Conservation (phyloP, 2,797 vertebrate species). For the Oophaga sylvatica region DNA sequence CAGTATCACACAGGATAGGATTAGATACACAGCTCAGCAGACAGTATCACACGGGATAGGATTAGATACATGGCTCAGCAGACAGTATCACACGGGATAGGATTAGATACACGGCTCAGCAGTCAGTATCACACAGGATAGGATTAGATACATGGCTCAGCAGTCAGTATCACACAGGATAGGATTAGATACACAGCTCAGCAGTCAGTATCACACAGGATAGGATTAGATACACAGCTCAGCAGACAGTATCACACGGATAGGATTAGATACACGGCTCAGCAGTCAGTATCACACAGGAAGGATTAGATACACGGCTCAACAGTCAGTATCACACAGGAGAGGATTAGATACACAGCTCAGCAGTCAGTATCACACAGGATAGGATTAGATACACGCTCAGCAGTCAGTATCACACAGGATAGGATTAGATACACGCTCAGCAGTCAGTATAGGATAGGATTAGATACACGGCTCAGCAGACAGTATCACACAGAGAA, state of each 20-base stretch:
- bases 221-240: not conserved
- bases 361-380: no score
- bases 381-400: no score
- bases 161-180: not conserved
- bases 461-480: not conserved
- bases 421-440: not conserved
- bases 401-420: not conserved
- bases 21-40: not conserved
- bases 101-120: not conserved
- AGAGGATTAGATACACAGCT: not conserved
- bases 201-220: not conserved
- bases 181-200: not conserved
- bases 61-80: not conserved
- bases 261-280: no score
- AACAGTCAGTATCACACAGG: not conserved
- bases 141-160: not conserved
- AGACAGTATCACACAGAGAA: not conserved
- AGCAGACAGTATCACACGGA: no score
- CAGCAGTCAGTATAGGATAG: no score
- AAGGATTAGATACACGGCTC: not conserved
- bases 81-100: not conserved
- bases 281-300: not conserved
- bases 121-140: slow-evolving; percentile 1
- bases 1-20: slow-evolving; percentile 5
- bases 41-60: slow-evolving; percentile 2